These are phyloP conservation scores for Calycopis cecrops DNA, from an alignment of 1,140 invertebrate genomes.

Conservation along the genomic window DNA sequence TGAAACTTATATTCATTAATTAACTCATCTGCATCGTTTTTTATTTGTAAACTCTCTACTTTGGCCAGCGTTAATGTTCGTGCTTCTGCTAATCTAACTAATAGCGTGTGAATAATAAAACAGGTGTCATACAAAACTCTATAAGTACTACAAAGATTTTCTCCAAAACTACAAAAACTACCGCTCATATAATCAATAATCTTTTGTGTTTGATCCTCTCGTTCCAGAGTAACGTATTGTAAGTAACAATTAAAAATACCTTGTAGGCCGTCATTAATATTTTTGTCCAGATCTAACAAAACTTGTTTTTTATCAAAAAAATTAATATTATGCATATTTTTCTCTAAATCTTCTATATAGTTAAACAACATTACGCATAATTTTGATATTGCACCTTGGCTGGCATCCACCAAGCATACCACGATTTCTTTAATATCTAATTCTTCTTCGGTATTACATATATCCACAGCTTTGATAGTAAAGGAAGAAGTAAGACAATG, in stretches of 20 bases:
- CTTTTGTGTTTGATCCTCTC: slow-evolving; percentile 24
- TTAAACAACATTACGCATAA: slow-evolving; percentile 30
- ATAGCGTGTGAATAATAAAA: slow-evolving; percentile 49
- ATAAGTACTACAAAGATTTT: slow-evolving; percentile 42
- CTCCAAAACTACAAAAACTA: slow-evolving; percentile 39
- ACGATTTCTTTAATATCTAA: slow-evolving; percentile 36
- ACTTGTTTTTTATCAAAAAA: slow-evolving; percentile 21
- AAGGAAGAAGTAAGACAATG: slow-evolving; percentile 29
- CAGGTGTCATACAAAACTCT: slow-evolving; percentile 41
- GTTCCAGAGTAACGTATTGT: slow-evolving; percentile 5
- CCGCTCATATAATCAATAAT: slow-evolving; percentile 38
- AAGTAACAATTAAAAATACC: slow-evolving; percentile 12
- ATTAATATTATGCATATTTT: slow-evolving; percentile 27
- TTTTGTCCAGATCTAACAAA: slow-evolving; percentile 26
- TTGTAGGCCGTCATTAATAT: slow-evolving; percentile 31
- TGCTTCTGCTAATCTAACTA: slow-evolving; percentile 40
- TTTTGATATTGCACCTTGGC: slow-evolving; percentile 34
- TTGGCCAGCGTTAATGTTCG: slow-evolving; percentile 49
- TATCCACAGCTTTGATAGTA: no score
- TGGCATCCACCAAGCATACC: slow-evolving; percentile 35
- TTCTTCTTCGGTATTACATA: no score
- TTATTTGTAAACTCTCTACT: slow-evolving; percentile 51
- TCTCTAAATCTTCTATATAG: slow-evolving; percentile 38
- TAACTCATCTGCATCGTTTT: slow-evolving; percentile 42
- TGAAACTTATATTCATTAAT: slow-evolving; percentile 50